Evolutionary conservation across 2,888 invertebrate species (phyloP).

Genomic region (Dryocosmus kuriphilus): DNA sequence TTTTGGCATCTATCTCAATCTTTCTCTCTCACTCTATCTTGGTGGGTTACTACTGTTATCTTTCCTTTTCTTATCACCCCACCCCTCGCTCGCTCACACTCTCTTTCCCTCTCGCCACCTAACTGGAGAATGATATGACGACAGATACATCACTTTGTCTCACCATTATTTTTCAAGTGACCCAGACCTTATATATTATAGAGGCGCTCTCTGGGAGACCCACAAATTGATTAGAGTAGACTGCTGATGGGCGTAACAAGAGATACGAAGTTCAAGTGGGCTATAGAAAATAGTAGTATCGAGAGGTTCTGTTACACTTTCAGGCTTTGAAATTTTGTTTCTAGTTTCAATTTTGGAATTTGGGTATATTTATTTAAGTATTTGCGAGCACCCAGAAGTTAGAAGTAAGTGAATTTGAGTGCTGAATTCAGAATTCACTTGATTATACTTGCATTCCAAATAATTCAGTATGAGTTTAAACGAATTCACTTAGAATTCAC

Average conservation of each 20-base stretch:
- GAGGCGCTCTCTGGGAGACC: background rate
- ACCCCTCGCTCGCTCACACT: slow-evolving; percentile 15
- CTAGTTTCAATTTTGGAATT: background rate
- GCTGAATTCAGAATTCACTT: no score
- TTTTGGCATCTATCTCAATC: slow-evolving; percentile 41
- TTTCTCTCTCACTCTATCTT: slow-evolving; percentile 31
- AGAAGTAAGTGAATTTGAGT: no score
- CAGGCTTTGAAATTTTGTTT: background rate
- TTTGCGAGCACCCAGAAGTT: no score
- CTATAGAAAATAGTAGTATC: background rate
- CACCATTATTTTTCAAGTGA: slow-evolving; percentile 34
- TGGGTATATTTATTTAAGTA: no score
- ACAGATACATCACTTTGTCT: slow-evolving; percentile 24
- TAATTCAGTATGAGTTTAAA: no score
- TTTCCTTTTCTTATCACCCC: slow-evolving; percentile 14
- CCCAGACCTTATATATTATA: slow-evolving; percentile 33
- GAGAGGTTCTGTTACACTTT: background rate
- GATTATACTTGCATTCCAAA: no score
- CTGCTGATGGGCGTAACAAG: slow-evolving; percentile 4
- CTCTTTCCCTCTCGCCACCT: background rate
- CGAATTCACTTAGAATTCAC: no score
- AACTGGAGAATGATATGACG: slow-evolving; percentile 39
- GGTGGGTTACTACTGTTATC: slow-evolving; percentile 10
- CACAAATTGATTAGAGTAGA: background rate
- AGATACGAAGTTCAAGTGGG: slow-evolving; percentile 11